These are phyloP conservation scores for Pipa parva DNA, from an alignment of 2,113 vertebrate genomes.

Conservation along the genomic window DNA sequence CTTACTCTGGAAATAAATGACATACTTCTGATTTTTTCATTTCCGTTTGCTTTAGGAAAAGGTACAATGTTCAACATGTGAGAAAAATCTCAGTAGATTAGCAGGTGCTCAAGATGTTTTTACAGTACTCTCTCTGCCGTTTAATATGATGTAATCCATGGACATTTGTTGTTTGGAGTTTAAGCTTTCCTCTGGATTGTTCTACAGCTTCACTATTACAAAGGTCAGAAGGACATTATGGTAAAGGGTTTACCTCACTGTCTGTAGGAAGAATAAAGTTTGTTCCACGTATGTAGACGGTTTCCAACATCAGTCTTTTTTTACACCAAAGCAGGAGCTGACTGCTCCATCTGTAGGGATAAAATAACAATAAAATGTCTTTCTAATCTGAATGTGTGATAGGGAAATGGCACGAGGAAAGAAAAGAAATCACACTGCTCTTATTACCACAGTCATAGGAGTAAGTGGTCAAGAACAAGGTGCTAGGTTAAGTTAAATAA, in stretches of 20 bases:
- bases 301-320: too few relatives aligned
- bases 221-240: too few relatives aligned
- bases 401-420: too few relatives aligned
- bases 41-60: constrained; percentile 5
- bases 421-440: too few relatives aligned
- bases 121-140: constrained; percentile 5
- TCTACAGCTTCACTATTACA: constrained; percentile 1
- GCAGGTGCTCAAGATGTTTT: constrained; percentile 18
- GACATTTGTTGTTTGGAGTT: constrained; percentile 2
- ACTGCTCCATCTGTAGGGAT: not conserved
- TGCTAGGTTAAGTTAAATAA: too few relatives aligned
- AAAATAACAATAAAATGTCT: not conserved
- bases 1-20: not conserved
- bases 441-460: too few relatives aligned
- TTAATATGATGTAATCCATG: constrained; percentile 12
- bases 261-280: too few relatives aligned
- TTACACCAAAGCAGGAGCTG: too few relatives aligned
- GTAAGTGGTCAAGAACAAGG: too few relatives aligned
- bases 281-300: too few relatives aligned
- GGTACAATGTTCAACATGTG: constrained; percentile 18
- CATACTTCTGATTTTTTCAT: constrained; percentile 29
- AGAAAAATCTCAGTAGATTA: constrained; percentile 32
- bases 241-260: too few relatives aligned
- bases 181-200: constrained; percentile 1
- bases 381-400: not conserved